Evolutionary conservation across 2,113 vertebrate species (phyloP).

Genomic region (Sinocyclocheilus grahami): DNA sequence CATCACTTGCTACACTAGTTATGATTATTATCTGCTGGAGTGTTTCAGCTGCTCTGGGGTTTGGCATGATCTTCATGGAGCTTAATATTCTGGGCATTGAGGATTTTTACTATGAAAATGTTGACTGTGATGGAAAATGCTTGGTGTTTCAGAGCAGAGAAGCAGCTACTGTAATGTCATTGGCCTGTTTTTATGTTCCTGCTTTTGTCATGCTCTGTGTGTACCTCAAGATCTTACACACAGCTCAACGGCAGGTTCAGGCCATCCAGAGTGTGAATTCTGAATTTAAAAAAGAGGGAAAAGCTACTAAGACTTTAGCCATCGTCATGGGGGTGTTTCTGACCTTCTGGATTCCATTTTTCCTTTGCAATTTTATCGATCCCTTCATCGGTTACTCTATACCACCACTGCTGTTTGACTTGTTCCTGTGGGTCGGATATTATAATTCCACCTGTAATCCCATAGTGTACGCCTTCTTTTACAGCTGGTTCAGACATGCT

Average conservation of each 20-base stretch:
- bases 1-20: background rate
- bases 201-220: constrained; percentile 79
- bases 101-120: constrained; percentile 64
- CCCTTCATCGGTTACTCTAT: constrained; percentile 76
- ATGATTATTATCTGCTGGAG: constrained; percentile 58
- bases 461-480: constrained; percentile 83
- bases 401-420: constrained; percentile 71
- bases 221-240: constrained; percentile 79
- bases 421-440: constrained; percentile 82
- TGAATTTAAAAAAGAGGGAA: constrained; percentile 71
- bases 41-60: constrained; percentile 49
- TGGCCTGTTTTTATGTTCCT: constrained; percentile 80
- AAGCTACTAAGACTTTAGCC: constrained; percentile 80
- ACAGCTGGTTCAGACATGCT: constrained; percentile 82
- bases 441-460: constrained; percentile 84
- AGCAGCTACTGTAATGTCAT: constrained; percentile 70
- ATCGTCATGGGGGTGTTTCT: constrained; percentile 81
- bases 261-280: constrained; percentile 67
- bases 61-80: constrained; percentile 78
- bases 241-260: constrained; percentile 77
- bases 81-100: constrained; percentile 78
- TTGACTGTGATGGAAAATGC: constrained; percentile 73
- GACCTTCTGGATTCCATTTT: constrained; percentile 82
- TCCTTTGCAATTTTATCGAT: constrained; percentile 75
- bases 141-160: constrained; percentile 76